These are phyloP conservation scores for Zaprionus gabonicus DNA, from an alignment of 1,140 invertebrate genomes.

Conservation along the genomic window DNA sequence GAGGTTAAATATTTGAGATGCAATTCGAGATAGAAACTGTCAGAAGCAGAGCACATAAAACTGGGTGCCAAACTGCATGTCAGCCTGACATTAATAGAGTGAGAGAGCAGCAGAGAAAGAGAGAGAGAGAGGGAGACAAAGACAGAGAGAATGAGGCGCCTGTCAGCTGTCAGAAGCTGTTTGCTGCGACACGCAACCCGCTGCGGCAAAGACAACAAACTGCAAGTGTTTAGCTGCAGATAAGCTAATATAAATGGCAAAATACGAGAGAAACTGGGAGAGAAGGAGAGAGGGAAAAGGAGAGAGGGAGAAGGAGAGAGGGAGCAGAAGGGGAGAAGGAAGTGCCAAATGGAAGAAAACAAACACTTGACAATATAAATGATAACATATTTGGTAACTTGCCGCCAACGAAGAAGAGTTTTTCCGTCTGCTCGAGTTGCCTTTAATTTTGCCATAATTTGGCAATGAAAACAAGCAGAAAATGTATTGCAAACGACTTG, in stretches of 20 bases:
- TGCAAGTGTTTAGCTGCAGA: constrained; percentile 20
- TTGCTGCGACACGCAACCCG: constrained; percentile 50
- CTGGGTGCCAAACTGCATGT: constrained; percentile 50
- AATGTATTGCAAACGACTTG: neutral
- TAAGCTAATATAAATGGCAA: constrained; percentile 25
- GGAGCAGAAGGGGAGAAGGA: neutral
- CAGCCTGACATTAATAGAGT: constrained; percentile 63
- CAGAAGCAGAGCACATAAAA: constrained; percentile 22
- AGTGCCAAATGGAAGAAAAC: neutral
- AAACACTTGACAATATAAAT: constrained; percentile 9
- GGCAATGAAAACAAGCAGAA: neutral
- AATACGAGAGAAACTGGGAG: neutral
- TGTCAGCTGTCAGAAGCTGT: constrained; percentile 70
- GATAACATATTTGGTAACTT: constrained; percentile 4
- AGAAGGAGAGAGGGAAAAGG: neutral
- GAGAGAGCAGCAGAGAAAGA: constrained; percentile 3
- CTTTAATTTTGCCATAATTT: constrained; percentile 2
- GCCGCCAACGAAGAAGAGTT: neutral
- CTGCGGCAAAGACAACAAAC: constrained; percentile 22
- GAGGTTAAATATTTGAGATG: constrained; percentile 7
- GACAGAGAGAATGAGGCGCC: constrained; percentile 3
- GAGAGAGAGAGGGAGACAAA: neutral
- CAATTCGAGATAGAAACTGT: constrained; percentile 30
- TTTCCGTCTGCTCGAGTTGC: neutral
- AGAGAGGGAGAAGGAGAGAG: neutral